phyloP scores from a whole-genome alignment of 1,140 invertebrate genomes.

The Hermetia illucens region DNA sequence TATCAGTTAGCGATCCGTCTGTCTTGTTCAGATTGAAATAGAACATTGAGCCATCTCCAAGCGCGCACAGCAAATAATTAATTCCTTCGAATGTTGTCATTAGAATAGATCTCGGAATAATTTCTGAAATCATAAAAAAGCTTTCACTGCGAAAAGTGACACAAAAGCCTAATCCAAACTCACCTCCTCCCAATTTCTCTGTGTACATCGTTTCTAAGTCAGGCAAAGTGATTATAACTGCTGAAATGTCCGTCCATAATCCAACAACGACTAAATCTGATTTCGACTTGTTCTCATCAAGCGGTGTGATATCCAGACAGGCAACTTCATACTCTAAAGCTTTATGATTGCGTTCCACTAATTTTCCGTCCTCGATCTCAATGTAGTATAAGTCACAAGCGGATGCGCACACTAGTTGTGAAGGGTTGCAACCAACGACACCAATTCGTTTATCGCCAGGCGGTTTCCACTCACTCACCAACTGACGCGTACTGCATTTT shows the following conservation, averaged over 20 bases:
- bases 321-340: slow-evolving; percentile 61
- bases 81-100: slow-evolving; percentile 89
- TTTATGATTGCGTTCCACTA: slow-evolving; percentile 39
- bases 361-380: slow-evolving; percentile 53
- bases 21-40: slow-evolving; percentile 78
- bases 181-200: slow-evolving; percentile 67
- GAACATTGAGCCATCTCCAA: slow-evolving; percentile 96
- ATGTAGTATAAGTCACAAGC: slow-evolving; percentile 83
- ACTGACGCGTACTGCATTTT: slow-evolving; percentile 45
- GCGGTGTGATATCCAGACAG: slow-evolving; percentile 85
- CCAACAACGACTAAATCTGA: slow-evolving; percentile 79
- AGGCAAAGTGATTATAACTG: slow-evolving; percentile 67
- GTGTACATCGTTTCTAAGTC: slow-evolving; percentile 62
- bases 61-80: slow-evolving; percentile 79
- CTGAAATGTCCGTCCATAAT: slow-evolving; percentile 95
- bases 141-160: background rate
- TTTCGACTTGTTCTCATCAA: slow-evolving; percentile 44
- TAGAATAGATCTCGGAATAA: slow-evolving; percentile 88
- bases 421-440: slow-evolving; percentile 72
- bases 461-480: slow-evolving; percentile 67
- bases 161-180: slow-evolving; percentile 1
- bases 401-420: slow-evolving; percentile 77
- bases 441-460: slow-evolving; percentile 63
- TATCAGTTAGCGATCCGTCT: slow-evolving; percentile 58
- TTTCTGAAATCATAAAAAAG: slow-evolving; percentile 47